Base-by-base conservation (phyloP, 1,140 invertebrate genomes). In the Sitobion miscanthi region DNA sequence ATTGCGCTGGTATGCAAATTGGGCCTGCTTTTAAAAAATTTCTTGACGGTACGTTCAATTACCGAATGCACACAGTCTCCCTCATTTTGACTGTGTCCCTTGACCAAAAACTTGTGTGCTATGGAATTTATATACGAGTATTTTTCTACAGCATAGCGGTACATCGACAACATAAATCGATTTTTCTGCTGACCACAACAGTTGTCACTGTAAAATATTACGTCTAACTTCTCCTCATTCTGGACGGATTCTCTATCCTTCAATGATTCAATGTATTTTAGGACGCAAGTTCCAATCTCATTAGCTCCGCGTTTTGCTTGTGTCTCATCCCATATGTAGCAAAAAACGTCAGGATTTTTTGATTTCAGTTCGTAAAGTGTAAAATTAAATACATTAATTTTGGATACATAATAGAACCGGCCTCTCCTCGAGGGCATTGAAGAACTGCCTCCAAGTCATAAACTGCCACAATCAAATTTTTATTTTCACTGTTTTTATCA, bases 301-400 rank as follows among this genome's bases (percentile, higher is more conserved):
- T 94, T 94, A 86, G 94, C 93, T 30, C 94, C 95, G 35, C 94
- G 93, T 14, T 94, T 87, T n/a, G 85, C 94, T 52, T 94, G 69
- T 30, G 93, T 91, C 94, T 95, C 95, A 93, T 95, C 93, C 94
- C 95, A 95, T 42, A 94, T 35, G 94, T 94, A 95, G 62, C 94
- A 95, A 23, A 93, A n/a, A 45, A 91, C 93, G 30, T 94, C 93
- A 38, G 93, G 94, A 62, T 93, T 93, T 94, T 94, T 85, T 90
- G 89, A 57, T 90, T 69, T 90, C 9, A 95, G 35, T 30, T 95
- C 85, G 90, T 91, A 94, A 52, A 95, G 82, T 23, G 94, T 95
- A 69, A 94, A 94, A 91, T 95, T 95, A 69, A 94, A 94, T 45
- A 94, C 91, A 94, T 94, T 94, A 38, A 95, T 93, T 93, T 94